Evolutionary conservation across 2,888 invertebrate genomes (phyloP).

Genomic region (Heliconius charithonia): DNA sequence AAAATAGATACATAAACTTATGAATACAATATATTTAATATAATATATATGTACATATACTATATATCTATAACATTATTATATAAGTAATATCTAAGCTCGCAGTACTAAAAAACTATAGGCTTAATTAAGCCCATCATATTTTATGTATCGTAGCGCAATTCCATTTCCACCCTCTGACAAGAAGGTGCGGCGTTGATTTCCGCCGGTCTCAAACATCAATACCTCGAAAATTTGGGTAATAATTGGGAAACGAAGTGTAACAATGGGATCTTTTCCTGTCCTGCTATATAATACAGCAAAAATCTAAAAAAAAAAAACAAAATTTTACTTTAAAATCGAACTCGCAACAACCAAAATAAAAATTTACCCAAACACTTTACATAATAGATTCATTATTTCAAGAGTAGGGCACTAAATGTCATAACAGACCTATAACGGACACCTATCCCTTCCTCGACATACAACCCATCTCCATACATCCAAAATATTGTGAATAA

Average conservation of each 20-base stretch:
- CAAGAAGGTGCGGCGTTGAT: neutral
- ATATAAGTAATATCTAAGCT: neutral
- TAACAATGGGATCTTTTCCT: neutral
- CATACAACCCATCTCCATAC: neutral
- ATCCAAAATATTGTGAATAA: constrained; percentile 50
- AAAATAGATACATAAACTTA: neutral
- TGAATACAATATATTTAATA: neutral
- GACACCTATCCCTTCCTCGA: neutral
- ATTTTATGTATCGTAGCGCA: neutral
- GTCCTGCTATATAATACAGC: no score
- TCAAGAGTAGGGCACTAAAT: neutral
- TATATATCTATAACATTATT: neutral
- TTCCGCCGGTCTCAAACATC: neutral
- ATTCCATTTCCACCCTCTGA: neutral
- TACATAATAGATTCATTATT: neutral
- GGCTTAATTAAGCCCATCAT: neutral
- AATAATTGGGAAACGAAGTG: neutral
- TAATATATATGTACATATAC: neutral
- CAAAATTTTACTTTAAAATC: no score
- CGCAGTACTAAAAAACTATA: neutral
- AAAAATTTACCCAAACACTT: neutral
- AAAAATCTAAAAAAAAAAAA: no score
- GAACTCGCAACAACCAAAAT: no score
- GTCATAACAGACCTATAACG: constrained; percentile 11
- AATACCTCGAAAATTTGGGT: neutral